Percentiles rank a stretch among this genome's conserved stretches.
phyloP scores from a whole-genome alignment of 2,113 vertebrate species.

The zebrafish (Danio rerio) region DNA sequence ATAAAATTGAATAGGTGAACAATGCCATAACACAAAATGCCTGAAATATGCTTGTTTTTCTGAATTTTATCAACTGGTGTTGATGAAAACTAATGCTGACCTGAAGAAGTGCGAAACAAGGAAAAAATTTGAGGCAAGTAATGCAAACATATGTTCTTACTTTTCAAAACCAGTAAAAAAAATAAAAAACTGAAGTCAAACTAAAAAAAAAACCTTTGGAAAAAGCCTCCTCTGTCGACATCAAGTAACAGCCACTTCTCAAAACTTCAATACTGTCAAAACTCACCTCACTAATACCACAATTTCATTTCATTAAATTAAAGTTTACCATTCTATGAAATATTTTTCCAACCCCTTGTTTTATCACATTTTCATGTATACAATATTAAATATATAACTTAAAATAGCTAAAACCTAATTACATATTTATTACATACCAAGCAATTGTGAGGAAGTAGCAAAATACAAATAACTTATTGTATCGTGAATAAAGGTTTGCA shows the following conservation, averaged over 20 bases:
- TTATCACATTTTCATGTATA: not conserved
- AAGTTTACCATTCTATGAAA: not conserved
- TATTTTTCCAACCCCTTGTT: not conserved
- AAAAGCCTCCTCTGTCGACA: slow-evolving; percentile 33
- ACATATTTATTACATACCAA: too few species aligned
- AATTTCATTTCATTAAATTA: not conserved
- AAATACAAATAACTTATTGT: slow-evolving; percentile 74
- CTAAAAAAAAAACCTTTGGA: slow-evolving; percentile 24
- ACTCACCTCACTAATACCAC: not conserved
- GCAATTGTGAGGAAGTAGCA: not conserved
- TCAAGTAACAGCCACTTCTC: slow-evolving; percentile 31
- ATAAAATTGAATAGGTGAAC: not conserved
- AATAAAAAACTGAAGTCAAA: slow-evolving; percentile 19
- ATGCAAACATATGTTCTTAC: slow-evolving; percentile 52
- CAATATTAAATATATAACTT: not conserved
- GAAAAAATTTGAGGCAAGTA: slow-evolving; percentile 46
- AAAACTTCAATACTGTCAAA: slow-evolving; percentile 10
- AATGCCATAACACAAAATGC: slow-evolving; percentile 33
- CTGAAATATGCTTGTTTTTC: slow-evolving; percentile 22
- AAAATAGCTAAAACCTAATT: not conserved
- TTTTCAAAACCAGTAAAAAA: slow-evolving; percentile 34
- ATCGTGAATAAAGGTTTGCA: slow-evolving; percentile 72
- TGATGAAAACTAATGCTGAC: slow-evolving; percentile 56
- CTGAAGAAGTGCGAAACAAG: slow-evolving; percentile 49
- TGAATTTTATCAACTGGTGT: slow-evolving; percentile 46